A percentile compares a stretch with the other conserved stretches of the same genome.
phyloP scores from a whole-genome alignment of 2,888 invertebrate genomes.

The Trissolcus brochymenae region DNA sequence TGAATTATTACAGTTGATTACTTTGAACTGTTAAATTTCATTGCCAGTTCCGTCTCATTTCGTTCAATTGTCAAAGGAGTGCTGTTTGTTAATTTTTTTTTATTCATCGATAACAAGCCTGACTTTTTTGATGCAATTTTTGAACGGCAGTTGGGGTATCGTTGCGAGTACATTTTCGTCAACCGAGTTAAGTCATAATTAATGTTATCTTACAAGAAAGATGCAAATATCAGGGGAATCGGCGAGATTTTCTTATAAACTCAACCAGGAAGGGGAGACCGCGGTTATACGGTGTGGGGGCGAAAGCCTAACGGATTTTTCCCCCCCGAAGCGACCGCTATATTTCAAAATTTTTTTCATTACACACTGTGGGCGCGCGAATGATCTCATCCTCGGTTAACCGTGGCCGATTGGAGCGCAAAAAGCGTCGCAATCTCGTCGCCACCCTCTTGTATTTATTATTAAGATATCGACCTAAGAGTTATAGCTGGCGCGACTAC shows the following conservation, averaged over 20 bases:
- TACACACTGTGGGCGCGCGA: constrained; percentile 73
- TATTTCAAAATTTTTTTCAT: constrained; percentile 76
- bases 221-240: constrained; percentile 61
- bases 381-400: constrained; percentile 63
- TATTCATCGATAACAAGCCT: no score
- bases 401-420: constrained; percentile 50
- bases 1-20: constrained; percentile 44
- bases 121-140: no score
- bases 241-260: constrained; percentile 67
- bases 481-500: constrained; percentile 61
- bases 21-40: constrained; percentile 49
- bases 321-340: constrained; percentile 65
- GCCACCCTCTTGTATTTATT: constrained; percentile 75
- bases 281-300: constrained; percentile 70
- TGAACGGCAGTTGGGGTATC: no score
- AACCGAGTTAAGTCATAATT: constrained; percentile 15
- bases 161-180: no score
- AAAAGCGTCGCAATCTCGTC: constrained; percentile 69
- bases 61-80: background rate
- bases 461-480: constrained; percentile 76
- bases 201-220: constrained; percentile 35
- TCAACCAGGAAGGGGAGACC: constrained; percentile 67
- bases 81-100: background rate
- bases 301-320: constrained; percentile 67
- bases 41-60: constrained; percentile 1